Percentiles rank a stretch among this genome's conserved stretches.
Conservation (phyloP, 2,797 vertebrate species). For the Chloroceryle amazona region DNA sequence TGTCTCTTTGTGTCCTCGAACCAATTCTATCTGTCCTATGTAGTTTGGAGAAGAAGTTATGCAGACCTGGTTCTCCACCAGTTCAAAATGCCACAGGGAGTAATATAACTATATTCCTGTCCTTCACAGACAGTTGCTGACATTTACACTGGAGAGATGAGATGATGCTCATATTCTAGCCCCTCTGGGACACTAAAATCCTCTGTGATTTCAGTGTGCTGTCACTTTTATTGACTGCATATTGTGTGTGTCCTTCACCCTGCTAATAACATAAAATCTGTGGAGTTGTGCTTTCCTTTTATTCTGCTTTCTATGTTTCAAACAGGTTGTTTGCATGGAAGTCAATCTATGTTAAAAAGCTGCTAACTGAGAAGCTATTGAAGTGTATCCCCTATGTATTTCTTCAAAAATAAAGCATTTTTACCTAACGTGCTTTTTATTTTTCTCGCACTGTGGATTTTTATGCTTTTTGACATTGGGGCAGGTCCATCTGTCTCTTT, state of each 20-base stretch:
- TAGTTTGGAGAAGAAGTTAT: not conserved
- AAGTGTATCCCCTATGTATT: not conserved
- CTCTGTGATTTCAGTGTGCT: not conserved
- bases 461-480: not conserved
- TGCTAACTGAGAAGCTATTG: not conserved
- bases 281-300: not conserved
- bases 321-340: not conserved
- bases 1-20: not conserved
- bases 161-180: not conserved
- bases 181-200: not conserved
- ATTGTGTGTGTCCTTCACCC: not conserved
- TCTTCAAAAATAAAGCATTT: not conserved
- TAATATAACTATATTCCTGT: not conserved
- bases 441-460: not conserved
- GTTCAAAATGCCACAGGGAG: not conserved
- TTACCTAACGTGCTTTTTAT: not conserved
- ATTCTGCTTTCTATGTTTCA: slow-evolving; percentile 11
- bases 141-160: not conserved
- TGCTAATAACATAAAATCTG: not conserved
- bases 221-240: not conserved
- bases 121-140: not conserved
- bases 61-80: not conserved
- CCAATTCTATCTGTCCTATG: not conserved
- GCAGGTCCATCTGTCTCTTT: not conserved
- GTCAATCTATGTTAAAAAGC: not conserved